Percentiles rank a stretch among this genome's conserved stretches.
These are phyloP conservation scores for Quadriops clusia DNA, from an alignment of 2,888 invertebrate genomes.

Conservation along the genomic window DNA sequence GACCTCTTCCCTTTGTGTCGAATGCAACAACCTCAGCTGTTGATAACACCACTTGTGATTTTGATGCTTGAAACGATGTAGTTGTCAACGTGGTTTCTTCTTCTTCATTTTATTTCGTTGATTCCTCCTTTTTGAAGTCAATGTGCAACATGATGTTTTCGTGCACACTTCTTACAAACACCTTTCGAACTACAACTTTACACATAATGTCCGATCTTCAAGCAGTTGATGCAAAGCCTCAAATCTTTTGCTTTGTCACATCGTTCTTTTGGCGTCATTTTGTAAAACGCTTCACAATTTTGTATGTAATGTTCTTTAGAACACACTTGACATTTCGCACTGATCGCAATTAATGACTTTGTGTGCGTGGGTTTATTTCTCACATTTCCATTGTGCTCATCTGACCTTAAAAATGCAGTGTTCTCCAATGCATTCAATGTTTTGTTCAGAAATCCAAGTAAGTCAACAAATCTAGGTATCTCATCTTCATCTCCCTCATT, in stretches of 20 bases:
- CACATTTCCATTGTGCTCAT: too few species aligned
- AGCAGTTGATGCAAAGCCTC: constrained; percentile 6
- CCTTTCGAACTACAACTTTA: constrained; percentile 2
- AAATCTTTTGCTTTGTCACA: background rate
- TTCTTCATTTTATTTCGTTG: too few species aligned
- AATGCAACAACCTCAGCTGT: too few species aligned
- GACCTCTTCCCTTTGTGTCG: too few species aligned
- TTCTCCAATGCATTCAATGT: constrained; percentile 2
- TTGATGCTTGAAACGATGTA: too few species aligned
- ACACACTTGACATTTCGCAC: constrained; percentile 4
- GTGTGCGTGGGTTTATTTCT: too few species aligned
- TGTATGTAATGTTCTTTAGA: constrained; percentile 3
- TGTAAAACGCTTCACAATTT: constrained; percentile 5
- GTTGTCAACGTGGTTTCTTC: too few species aligned
- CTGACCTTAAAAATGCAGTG: background rate
- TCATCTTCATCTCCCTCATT: background rate
- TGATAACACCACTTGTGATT: too few species aligned
- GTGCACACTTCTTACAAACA: constrained; percentile 2
- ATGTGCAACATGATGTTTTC: constrained; percentile 2
- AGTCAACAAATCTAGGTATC: background rate
- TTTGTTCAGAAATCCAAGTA: constrained; percentile 2
- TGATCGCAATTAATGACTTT: constrained; percentile 1
- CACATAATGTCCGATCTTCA: constrained; percentile 4
- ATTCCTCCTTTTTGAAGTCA: too few species aligned
- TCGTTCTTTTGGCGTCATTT: background rate